Evolutionary conservation across 2,797 vertebrate species (phyloP), one percentile per base, ranked within the genome.

Genomic region (Gambusia yucatana): DNA sequence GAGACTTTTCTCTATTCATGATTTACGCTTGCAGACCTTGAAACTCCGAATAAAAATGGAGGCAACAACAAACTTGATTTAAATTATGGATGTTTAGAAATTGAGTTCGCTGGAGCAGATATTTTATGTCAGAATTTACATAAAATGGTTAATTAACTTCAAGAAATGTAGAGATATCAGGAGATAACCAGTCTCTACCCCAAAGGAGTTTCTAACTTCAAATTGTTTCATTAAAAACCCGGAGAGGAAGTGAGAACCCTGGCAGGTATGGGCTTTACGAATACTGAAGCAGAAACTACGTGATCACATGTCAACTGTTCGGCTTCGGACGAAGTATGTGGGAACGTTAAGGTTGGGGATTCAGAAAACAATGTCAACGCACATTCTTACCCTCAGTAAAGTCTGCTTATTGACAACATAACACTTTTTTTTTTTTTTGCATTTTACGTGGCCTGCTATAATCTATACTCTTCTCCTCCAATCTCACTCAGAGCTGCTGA

Each of bases 401-500:
- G 80, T 75, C 11, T 36, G 36, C 43, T 28, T 8, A 73, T 75
- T 22, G 47, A 33, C 69, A 48, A 13, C 69, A 57, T 82, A 13
- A 73, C 30, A 41, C 36, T 73, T 28, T 73, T 61, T 25, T 67
- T 77, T 73, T 41, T 57, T 65, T 78, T 75, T 78, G 71, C 3
- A n/a, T 82, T 67, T 86, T 63, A 72, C 71, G 82, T 65, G 79
- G 86, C 85, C 82, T 82, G 7, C 69, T 59, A 52, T 72, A 86
- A 71, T 81, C 78, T 78, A 72, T 75, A 59, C 84, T 67, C 77
- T 77, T 78, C 72, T 79, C 71, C 67, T 81, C 59, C 70, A 48
- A 86, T 85, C 73, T 86, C 75, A 86, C 73, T 83, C 82, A 84
- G 79, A 82, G 77, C 80, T 25, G 50, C 92, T 95, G 93, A 94